Conservation (phyloP, 2,113 vertebrate genomes). For the Cololabis saira region DNA sequence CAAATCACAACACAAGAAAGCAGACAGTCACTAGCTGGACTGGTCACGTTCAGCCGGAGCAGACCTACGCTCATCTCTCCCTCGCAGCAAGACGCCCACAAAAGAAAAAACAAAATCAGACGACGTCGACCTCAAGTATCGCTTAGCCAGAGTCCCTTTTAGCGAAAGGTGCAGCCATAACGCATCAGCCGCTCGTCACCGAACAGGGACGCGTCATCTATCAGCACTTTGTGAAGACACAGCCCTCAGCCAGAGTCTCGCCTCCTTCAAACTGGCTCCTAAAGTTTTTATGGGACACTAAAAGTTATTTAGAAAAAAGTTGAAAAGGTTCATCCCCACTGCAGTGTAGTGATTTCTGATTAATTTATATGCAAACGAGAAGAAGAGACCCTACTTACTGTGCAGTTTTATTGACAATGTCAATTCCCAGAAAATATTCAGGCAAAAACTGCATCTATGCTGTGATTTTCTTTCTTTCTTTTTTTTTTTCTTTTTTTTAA, state of each 20-base stretch:
- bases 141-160: conserved; percentile 11
- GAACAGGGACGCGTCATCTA: conserved; percentile 37
- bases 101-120: conserved; percentile 2
- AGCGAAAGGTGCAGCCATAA: conserved; percentile 3
- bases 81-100: conserved; percentile 34
- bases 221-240: conserved; percentile 37
- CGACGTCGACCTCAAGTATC: background rate
- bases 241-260: conserved; percentile 17
- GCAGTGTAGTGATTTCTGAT: conserved; percentile 34
- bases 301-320: conserved; percentile 16
- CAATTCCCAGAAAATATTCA: conserved; percentile 48
- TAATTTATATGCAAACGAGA: conserved; percentile 71
- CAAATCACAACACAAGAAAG: conserved; percentile 33
- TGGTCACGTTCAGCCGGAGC: conserved; percentile 36
- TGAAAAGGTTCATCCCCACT: conserved; percentile 32
- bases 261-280: conserved; percentile 28
- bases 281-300: conserved; percentile 16
- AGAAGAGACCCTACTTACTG: conserved; percentile 75
- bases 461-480: conserved; percentile 39
- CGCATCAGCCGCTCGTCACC: conserved; percentile 7
- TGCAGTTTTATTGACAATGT: conserved; percentile 59
- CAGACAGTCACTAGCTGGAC: conserved; percentile 36
- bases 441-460: conserved; percentile 63
- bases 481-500: conserved; percentile 5
- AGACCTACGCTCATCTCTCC: conserved; percentile 30